phyloP scores from a whole-genome alignment of 2,797 vertebrate genomes.

The Anguilla pacifica region DNA sequence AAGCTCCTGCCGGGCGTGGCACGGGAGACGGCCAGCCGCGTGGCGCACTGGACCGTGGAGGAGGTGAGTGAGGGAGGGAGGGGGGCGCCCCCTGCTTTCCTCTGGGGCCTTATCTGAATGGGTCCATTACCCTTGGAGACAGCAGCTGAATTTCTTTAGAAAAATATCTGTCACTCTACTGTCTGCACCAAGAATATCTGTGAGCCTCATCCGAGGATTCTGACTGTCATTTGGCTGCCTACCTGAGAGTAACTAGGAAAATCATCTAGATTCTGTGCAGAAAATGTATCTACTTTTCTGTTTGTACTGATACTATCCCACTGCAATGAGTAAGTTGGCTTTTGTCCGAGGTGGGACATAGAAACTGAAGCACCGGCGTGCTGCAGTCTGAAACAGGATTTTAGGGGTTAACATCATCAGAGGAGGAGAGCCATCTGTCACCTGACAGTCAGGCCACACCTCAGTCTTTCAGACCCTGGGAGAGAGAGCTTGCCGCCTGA shows the following conservation, averaged over 20 bases:
- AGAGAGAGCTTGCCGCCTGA: neutral
- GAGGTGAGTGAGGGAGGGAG: slow-evolving; percentile 61
- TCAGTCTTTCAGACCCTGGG: neutral
- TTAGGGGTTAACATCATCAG: slow-evolving; percentile 18
- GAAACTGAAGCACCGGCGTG: slow-evolving; percentile 1
- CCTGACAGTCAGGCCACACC: neutral
- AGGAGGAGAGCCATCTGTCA: slow-evolving; percentile 15
- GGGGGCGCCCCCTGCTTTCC: neutral
- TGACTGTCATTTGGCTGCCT: neutral
- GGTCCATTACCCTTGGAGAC: neutral
- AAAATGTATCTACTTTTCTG: neutral
- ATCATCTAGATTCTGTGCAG: neutral
- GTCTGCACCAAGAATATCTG: neutral
- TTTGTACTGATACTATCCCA: neutral
- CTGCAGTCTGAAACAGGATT: slow-evolving; percentile 16
- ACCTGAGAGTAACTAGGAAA: neutral
- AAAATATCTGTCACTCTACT: neutral
- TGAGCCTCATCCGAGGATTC: neutral
- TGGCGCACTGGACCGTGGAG: slow-evolving; percentile 69
- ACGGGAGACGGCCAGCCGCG: slow-evolving; percentile 54
- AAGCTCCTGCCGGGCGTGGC: slow-evolving; percentile 71
- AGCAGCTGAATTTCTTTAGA: neutral
- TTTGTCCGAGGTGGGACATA: neutral
- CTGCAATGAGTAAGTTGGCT: neutral
- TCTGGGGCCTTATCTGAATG: neutral